phyloP scores from a whole-genome alignment of 2,888 invertebrate genomes.

The Agriopis aurantiaria region DNA sequence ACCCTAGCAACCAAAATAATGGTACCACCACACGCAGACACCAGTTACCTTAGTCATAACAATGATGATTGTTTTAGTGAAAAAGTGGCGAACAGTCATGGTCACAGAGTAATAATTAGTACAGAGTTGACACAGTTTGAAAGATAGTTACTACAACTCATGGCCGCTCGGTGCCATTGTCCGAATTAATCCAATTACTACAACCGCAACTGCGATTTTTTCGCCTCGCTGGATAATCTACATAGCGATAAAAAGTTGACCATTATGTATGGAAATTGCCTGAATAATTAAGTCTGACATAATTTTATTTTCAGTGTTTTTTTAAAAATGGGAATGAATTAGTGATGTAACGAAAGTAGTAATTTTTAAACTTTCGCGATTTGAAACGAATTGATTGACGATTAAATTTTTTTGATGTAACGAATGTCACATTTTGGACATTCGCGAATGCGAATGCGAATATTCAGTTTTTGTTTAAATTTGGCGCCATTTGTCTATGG shows the following conservation, averaged over 20 bases:
- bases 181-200: slow-evolving; percentile 13
- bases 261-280: slow-evolving; percentile 17
- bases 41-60: slow-evolving; percentile 30
- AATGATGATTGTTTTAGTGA: slow-evolving; percentile 25
- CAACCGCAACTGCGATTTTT: slow-evolving; percentile 15
- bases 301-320: slow-evolving; percentile 4
- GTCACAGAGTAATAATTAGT: slow-evolving; percentile 5
- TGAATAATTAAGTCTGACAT: slow-evolving; percentile 10
- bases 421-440: no score
- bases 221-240: slow-evolving; percentile 14
- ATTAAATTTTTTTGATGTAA: no score
- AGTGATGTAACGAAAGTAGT: no score
- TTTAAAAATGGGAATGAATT: background rate
- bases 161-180: background rate
- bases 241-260: slow-evolving; percentile 14
- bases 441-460: no score
- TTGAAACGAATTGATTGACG: no score
- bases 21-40: slow-evolving; percentile 1
- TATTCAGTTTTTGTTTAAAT: no score
- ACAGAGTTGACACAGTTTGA: background rate
- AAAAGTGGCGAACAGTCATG: slow-evolving; percentile 24
- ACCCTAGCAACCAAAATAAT: background rate
- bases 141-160: background rate
- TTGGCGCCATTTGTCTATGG: no score
- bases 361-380: no score